phyloP scores from a whole-genome alignment of 2,113 vertebrate species.

The Lepidothrix coronata region DNA sequence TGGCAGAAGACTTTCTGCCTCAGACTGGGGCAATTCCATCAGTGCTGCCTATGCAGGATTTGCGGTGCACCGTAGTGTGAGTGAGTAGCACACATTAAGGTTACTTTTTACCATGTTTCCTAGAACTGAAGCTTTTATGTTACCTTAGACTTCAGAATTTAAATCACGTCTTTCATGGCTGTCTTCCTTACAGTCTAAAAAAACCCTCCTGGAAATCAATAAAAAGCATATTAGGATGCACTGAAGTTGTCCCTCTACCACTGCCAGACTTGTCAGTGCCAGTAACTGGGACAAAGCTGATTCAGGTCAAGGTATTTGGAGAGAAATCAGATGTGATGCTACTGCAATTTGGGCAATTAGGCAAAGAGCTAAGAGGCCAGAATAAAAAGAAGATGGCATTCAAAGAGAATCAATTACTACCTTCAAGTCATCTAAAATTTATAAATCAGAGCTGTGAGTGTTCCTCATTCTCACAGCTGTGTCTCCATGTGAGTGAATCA shows the following conservation, averaged over 20 bases:
- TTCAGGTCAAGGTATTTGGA: constrained; percentile 24
- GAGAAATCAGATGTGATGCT: constrained; percentile 6
- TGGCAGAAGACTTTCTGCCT: not conserved
- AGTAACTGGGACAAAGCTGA: not conserved
- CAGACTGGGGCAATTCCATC: not conserved
- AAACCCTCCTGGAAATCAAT: not conserved
- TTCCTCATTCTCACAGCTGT: not conserved
- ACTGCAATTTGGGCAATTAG: constrained; percentile 8
- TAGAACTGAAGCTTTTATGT: not conserved
- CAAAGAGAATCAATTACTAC: not conserved
- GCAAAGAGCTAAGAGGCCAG: not conserved
- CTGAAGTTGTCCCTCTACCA: not conserved
- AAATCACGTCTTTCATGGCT: not conserved
- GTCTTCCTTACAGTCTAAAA: not conserved
- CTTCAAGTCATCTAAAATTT: not conserved
- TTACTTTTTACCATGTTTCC: not conserved
- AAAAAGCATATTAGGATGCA: not conserved
- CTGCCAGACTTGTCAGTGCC: not conserved
- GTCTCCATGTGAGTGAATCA: not conserved
- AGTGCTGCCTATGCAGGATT: not conserved
- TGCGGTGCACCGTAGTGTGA: not conserved
- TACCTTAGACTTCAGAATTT: not conserved
- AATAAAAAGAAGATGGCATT: not conserved
- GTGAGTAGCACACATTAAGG: not conserved
- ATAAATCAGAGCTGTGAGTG: not conserved